Evolutionary conservation across 1,140 invertebrate genomes (phyloP), one percentile per base, ranked within the genome.

Genomic region (Drosophila teissieri): DNA sequence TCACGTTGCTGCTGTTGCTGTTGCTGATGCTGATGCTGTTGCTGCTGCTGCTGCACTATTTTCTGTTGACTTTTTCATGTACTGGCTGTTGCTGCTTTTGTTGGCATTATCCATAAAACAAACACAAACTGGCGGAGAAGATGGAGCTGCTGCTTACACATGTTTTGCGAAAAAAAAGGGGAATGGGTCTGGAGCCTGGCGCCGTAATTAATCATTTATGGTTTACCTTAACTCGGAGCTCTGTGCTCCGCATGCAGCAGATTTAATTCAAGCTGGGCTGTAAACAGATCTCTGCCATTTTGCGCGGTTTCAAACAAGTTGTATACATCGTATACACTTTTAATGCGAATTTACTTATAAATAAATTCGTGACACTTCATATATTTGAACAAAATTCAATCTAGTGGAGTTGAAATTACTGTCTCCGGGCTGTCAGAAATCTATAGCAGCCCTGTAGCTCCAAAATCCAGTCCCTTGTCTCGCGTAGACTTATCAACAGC

Each of bases 21-120:
- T 57, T 67, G 61, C 52, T 72, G 63, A 45, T 63, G 62, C 2
- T 64, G 64, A 27, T 80, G 36, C 37, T 62, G 45, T 10, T 78
- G 22, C 45, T 65, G 51, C 45, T 76, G 54, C 74, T 67, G 44
- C 58, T 73, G 68, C 78, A 79, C 72, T 88, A 88, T 88, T 88
- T 84, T 74, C 61, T 77, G 83, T 84, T 88, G 84, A 89, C 80
- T 88, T 83, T 89, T 77, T 83, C 83, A 89, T 88, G 83, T 84
- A 79, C 76, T 79, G 60, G 56, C 61, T 67, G 62, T 56, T 73
- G 63, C 49, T 63, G 62, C 73, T 70, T 68, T 73, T 78, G 65
- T 68, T 81, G 52, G 46, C 51, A 14, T 45, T 58, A 89, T 83
- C 75, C 83, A 54, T 73, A 88, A 79, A 62, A 73, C 83, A 86